Conservation (phyloP, 2,113 vertebrate genomes). For the Lasiurus borealis region DNA sequence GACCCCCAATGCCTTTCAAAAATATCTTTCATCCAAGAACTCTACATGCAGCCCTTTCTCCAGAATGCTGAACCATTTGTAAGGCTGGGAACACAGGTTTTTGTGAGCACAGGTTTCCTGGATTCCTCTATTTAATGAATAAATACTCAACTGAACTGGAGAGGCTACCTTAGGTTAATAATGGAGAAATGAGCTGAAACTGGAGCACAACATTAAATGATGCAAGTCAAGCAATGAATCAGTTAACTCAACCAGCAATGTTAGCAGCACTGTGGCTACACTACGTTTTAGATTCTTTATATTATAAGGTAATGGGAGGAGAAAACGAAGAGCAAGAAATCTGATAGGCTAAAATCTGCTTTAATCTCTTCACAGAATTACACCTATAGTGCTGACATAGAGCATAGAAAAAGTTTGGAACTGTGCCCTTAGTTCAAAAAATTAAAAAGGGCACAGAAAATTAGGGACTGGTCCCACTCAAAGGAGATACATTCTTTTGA, state of each 20-base stretch:
- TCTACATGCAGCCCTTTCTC: too few relatives aligned
- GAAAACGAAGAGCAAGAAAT: constrained; percentile 21
- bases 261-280: background rate
- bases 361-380: constrained; percentile 15
- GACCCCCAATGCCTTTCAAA: too few relatives aligned
- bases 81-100: too few relatives aligned
- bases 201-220: background rate
- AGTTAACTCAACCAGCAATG: background rate
- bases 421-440: constrained; percentile 26
- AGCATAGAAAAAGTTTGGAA: background rate
- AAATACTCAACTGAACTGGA: constrained; percentile 17
- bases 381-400: background rate
- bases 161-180: background rate
- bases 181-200: constrained; percentile 1
- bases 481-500: background rate
- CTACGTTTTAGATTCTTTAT: background rate
- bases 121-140: background rate
- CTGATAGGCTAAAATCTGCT: constrained; percentile 8
- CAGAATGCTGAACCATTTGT: too few relatives aligned
- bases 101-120: too few relatives aligned
- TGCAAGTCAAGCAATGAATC: background rate
- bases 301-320: constrained; percentile 38
- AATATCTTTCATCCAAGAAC: too few relatives aligned
- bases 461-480: background rate
- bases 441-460: background rate